phyloP scores from a whole-genome alignment of 2,888 invertebrate genomes.

The Parapristionchus giblindavisi region DNA sequence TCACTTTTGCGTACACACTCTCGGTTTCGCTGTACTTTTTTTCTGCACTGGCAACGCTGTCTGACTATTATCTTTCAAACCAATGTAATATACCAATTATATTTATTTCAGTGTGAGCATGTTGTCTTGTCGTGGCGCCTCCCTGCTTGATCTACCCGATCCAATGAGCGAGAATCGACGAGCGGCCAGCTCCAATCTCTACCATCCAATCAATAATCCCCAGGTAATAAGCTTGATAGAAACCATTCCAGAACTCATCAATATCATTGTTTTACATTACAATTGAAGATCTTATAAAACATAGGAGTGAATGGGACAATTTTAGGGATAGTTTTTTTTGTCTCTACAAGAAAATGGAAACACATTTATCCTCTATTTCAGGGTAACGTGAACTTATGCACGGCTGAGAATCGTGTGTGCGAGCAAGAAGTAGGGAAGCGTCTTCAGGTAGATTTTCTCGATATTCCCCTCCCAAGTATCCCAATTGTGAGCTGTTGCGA shows the following conservation, averaged over 20 bases:
- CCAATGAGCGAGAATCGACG: constrained; percentile 19
- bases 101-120: constrained; percentile 32
- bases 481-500: too few species aligned
- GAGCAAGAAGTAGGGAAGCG: constrained; percentile 15
- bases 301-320: too few species aligned
- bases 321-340: background rate
- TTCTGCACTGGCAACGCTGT: background rate
- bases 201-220: constrained; percentile 24
- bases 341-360: background rate
- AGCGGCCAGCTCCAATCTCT: constrained; percentile 15
- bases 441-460: constrained; percentile 10
- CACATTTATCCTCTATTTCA: background rate
- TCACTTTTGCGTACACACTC: too few species aligned
- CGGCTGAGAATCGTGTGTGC: constrained; percentile 36
- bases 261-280: too few species aligned
- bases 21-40: too few species aligned
- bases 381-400: constrained; percentile 35
- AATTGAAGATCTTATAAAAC: too few species aligned
- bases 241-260: too few species aligned
- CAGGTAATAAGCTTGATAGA: too few species aligned
- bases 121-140: constrained; percentile 11
- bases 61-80: background rate
- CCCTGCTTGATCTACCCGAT: background rate
- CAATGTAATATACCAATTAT: background rate
- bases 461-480: too few species aligned